Percentiles rank a stretch among this genome's conserved stretches.
phyloP scores from a whole-genome alignment of 92 coral and sea anemone species.

The Actinernus sp. region DNA sequence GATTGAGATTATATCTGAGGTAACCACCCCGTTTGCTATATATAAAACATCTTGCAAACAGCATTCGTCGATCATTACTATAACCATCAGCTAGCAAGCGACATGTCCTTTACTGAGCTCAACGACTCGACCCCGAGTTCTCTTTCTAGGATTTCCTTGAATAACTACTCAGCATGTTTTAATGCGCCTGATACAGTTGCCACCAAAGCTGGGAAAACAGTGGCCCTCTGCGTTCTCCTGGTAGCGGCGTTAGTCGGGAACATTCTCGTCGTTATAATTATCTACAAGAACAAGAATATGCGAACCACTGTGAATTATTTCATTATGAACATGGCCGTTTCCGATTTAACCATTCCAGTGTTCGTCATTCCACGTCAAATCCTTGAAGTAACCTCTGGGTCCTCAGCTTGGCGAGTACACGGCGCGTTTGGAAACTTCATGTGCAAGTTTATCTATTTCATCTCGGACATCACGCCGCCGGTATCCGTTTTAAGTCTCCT shows the following conservation, averaged over 20 bases:
- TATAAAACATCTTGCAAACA: no score
- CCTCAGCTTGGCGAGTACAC: constrained; percentile 2
- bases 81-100: no score
- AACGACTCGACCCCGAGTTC: no score
- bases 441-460: constrained; percentile 21
- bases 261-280: constrained; percentile 11
- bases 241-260: constrained; percentile 9
- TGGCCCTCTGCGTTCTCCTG: constrained; percentile 5
- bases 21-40: no score
- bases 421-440: constrained; percentile 17
- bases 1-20: no score
- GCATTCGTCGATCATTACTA: no score
- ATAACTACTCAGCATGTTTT: no score
- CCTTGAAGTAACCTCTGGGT: not conserved
- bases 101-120: no score
- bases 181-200: no score
- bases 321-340: constrained; percentile 24
- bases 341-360: constrained; percentile 14
- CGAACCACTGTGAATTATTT: constrained; percentile 18
- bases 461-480: constrained; percentile 16
- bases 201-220: no score
- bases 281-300: constrained; percentile 20
- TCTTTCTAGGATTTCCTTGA: no score
- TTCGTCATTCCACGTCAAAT: constrained; percentile 10
- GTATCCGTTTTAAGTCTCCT: constrained; percentile 15